Conservation (phyloP, 2,113 vertebrate species). For the Nanger granti region DNA sequence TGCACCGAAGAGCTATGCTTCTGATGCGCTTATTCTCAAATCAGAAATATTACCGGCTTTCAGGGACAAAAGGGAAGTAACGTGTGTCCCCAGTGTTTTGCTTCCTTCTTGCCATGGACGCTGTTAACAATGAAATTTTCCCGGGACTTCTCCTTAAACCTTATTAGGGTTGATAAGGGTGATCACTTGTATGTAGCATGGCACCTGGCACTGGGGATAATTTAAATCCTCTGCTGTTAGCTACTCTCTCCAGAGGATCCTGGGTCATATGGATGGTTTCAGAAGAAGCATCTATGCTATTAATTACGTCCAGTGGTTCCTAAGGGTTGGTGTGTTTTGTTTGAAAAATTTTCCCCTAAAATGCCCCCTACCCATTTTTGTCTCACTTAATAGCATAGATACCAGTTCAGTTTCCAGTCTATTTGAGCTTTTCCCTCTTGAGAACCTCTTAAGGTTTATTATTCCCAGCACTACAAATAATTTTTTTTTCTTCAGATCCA, state of each 20-base stretch:
- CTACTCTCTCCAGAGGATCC: background rate
- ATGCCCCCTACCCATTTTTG: background rate
- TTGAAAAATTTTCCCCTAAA: background rate
- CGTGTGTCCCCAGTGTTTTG: background rate
- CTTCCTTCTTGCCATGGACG: conserved; percentile 24
- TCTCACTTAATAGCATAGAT: background rate
- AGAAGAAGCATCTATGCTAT: background rate
- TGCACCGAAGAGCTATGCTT: background rate
- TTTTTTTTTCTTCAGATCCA: background rate
- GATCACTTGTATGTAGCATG: background rate
- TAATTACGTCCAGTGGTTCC: background rate
- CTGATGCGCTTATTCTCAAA: background rate
- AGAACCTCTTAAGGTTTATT: background rate
- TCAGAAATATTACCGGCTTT: background rate
- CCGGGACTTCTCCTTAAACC: background rate
- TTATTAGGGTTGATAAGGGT: background rate
- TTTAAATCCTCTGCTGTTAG: background rate
- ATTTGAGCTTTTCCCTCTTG: background rate
- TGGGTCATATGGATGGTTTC: background rate
- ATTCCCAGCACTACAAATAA: background rate
- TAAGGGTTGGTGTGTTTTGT: background rate
- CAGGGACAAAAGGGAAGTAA: background rate
- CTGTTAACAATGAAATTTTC: conserved; percentile 10
- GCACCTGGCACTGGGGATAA: conserved; percentile 1
- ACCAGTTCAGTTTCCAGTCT: background rate